A percentile compares a stretch with the other conserved stretches of the same genome.
phyloP scores from a whole-genome alignment of 2,888 invertebrate genomes.

The Brachypalpus laphriformis region DNA sequence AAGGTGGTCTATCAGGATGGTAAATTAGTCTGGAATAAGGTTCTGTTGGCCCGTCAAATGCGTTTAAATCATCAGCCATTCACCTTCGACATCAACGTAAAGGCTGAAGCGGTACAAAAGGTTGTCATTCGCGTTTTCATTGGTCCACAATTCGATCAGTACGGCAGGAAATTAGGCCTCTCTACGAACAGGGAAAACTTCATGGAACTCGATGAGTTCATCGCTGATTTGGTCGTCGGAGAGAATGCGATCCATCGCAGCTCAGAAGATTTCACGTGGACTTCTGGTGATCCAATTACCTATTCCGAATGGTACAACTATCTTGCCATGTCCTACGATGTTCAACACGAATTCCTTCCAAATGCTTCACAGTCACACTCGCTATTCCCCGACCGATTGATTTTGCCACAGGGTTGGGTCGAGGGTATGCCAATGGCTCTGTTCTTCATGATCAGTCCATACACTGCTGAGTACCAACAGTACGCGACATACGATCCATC shows the following conservation, averaged over 20 bases:
- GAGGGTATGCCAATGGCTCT: background rate
- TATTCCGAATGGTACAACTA: slow-evolving; percentile 81
- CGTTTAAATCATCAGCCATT: slow-evolving; percentile 88
- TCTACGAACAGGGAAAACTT: slow-evolving; percentile 86
- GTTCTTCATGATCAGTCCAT: background rate
- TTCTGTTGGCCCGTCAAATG: slow-evolving; percentile 85
- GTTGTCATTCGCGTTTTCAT: slow-evolving; percentile 87
- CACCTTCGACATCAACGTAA: slow-evolving; percentile 84
- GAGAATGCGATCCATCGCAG: slow-evolving; percentile 87
- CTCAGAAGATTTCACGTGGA: slow-evolving; percentile 87
- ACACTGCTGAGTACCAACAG: slow-evolving; percentile 80
- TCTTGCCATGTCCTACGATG: background rate
- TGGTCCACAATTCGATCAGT: slow-evolving; percentile 87
- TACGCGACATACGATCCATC: background rate
- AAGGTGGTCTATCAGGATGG: slow-evolving; percentile 83
- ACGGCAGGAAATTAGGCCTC: slow-evolving; percentile 85
- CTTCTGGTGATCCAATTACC: slow-evolving; percentile 84
- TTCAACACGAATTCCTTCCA: background rate
- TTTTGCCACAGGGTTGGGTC: background rate
- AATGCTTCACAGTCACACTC: background rate
- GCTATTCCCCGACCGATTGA: background rate
- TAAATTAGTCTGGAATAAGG: slow-evolving; percentile 78
- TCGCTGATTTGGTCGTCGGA: slow-evolving; percentile 86
- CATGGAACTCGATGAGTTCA: slow-evolving; percentile 86
- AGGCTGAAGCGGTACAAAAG: slow-evolving; percentile 85